Conservation (phyloP, 1,140 invertebrate species). For the Trachymyrmex cornetzi region DNA sequence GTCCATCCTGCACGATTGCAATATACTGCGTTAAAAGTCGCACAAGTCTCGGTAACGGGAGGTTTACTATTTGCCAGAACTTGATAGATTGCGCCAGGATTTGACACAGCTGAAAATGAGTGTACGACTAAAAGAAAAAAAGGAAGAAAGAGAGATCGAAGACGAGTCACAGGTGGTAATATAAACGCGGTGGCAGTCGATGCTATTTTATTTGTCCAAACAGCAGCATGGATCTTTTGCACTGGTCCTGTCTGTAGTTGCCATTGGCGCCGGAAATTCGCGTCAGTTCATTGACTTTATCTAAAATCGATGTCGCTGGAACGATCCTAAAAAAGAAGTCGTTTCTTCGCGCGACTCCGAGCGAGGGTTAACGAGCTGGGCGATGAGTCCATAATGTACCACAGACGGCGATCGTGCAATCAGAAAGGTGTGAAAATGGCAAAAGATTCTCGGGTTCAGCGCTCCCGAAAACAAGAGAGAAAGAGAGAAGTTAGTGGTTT, state of each 20-base stretch:
- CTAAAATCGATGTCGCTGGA: constrained; percentile 71
- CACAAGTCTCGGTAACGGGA: not conserved
- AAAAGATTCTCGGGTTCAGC: not conserved
- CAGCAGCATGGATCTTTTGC: constrained; percentile 40
- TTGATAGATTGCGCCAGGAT: constrained; percentile 70
- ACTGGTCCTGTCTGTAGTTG: constrained; percentile 1
- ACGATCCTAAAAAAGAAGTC: constrained; percentile 50
- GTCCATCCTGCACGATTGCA: not conserved
- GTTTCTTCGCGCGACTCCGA: constrained; percentile 40
- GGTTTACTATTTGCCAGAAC: constrained; percentile 42
- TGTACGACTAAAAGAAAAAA: constrained; percentile 5
- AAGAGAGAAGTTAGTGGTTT: not conserved
- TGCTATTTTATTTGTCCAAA: constrained; percentile 71
- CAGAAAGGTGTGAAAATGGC: constrained; percentile 50
- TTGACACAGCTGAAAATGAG: constrained; percentile 61
- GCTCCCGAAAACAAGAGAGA: not conserved
- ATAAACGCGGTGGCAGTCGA: constrained; percentile 20
- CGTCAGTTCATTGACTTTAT: constrained; percentile 75
- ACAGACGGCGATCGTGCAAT: constrained; percentile 21
- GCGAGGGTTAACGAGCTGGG: constrained; percentile 68
- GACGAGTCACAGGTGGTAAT: constrained; percentile 48
- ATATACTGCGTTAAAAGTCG: constrained; percentile 42
- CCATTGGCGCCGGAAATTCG: constrained; percentile 66
- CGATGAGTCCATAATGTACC: not conserved
- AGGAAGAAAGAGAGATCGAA: constrained; percentile 23